Percentiles rank a stretch among this genome's conserved stretches.
Evolutionary conservation across 2,113 vertebrate species (phyloP).

Genomic region (Corythornis cristatus): DNA sequence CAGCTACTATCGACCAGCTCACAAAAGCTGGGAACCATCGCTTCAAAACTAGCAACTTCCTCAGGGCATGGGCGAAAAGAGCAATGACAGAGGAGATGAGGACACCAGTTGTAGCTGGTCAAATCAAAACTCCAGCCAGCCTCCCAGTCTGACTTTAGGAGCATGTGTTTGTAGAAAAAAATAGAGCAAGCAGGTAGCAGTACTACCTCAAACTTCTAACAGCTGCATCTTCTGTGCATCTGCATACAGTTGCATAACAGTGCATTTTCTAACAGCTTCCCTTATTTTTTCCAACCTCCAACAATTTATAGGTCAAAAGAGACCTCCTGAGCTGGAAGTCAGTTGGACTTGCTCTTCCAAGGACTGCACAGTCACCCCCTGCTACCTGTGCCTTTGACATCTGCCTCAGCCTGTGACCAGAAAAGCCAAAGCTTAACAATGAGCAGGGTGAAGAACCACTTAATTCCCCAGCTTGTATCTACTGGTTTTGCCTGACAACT

Average conservation of each 20-base stretch:
- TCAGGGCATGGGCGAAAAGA: rapidly evolving
- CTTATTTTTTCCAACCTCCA: neutral
- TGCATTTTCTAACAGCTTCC: neutral
- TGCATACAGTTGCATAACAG: no score
- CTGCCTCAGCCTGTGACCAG: neutral
- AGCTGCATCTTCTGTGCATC: no score
- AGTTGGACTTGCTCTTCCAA: neutral
- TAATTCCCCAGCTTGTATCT: neutral
- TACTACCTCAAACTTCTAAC: neutral
- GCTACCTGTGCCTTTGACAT: neutral
- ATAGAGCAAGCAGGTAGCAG: neutral
- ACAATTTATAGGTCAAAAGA: neutral
- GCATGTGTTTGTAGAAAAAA: neutral
- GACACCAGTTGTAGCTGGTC: neutral
- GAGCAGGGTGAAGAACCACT: rapidly evolving
- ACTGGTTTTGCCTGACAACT: neutral
- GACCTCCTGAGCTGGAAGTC: neutral
- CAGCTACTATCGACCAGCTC: neutral
- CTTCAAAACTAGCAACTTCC: neutral
- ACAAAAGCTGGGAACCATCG: neutral
- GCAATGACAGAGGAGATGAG: neutral
- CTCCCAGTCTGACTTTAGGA: neutral
- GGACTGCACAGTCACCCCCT: neutral
- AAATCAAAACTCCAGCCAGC: neutral
- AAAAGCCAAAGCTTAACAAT: neutral